Evolutionary conservation across 1,140 invertebrate genomes (phyloP).

Genomic region (Danaus plexippus): DNA sequence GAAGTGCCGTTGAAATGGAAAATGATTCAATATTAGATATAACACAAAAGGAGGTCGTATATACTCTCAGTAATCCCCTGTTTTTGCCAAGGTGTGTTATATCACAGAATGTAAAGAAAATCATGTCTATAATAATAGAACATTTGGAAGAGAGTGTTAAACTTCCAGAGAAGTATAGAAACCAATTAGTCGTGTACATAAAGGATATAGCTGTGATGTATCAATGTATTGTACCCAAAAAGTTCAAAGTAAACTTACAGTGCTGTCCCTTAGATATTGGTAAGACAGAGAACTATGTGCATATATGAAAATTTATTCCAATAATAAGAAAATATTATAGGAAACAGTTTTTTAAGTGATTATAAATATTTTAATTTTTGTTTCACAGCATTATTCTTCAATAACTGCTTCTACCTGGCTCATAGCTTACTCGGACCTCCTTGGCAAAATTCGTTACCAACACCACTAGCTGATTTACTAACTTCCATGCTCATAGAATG

Average conservation of each 20-base stretch:
- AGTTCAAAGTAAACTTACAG: slow-evolving; percentile 58
- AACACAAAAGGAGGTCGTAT: slow-evolving; percentile 32
- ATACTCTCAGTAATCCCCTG: slow-evolving; percentile 51
- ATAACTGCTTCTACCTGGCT: slow-evolving; percentile 68
- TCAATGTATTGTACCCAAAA: slow-evolving; percentile 56
- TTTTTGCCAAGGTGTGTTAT: slow-evolving; percentile 59
- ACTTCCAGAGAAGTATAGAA: slow-evolving; percentile 47
- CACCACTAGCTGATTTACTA: slow-evolving; percentile 37
- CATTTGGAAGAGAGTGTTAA: slow-evolving; percentile 60
- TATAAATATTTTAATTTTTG: slow-evolving; percentile 6
- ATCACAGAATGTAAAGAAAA: slow-evolving; percentile 56
- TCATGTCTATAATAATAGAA: slow-evolving; percentile 52
- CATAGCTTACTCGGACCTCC: slow-evolving; percentile 62
- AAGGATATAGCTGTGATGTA: slow-evolving; percentile 64
- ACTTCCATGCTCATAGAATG: slow-evolving; percentile 48
- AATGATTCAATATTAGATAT: slow-evolving; percentile 51
- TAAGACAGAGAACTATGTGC: slow-evolving; percentile 18
- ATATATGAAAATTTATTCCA: too few species aligned
- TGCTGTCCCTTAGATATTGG: slow-evolving; percentile 63
- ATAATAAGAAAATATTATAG: too few species aligned
- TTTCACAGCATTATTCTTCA: slow-evolving; percentile 65
- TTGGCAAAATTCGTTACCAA: slow-evolving; percentile 49
- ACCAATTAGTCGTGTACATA: slow-evolving; percentile 49
- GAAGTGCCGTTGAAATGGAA: slow-evolving; percentile 21
- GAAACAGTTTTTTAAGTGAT: neutral